phyloP scores from a whole-genome alignment of 1,140 invertebrate genomes.

The Macrobrachium rosenbergii region DNA sequence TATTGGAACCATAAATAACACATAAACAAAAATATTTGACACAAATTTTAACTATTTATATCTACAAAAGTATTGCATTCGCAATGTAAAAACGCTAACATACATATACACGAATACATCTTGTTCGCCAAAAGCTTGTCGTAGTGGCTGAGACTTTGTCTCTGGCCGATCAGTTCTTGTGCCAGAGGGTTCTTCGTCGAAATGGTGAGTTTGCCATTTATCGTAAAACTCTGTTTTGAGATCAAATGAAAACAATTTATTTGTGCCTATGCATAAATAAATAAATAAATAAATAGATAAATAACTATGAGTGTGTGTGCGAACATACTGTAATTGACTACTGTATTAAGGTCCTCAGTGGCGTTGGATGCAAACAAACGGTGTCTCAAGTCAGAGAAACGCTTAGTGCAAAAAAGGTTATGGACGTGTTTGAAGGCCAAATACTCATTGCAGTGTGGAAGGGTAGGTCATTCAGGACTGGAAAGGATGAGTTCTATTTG shows the following conservation, averaged over 20 bases:
- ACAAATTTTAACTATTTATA: background rate
- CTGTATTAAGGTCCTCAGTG: too few species aligned
- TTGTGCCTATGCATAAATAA: background rate
- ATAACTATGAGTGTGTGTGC: background rate
- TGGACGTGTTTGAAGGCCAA: too few species aligned
- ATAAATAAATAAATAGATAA: background rate
- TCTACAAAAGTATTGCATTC: background rate
- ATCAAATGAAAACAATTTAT: background rate
- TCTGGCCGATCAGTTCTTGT: background rate
- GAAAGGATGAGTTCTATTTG: too few species aligned
- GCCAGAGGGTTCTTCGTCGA: background rate
- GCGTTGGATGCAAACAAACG: too few species aligned
- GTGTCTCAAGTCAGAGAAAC: too few species aligned
- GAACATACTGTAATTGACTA: too few species aligned
- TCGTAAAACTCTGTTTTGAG: background rate
- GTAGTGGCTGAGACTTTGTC: background rate
- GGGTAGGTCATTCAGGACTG: too few species aligned
- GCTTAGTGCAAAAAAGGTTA: too few species aligned
- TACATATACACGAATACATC: conserved; percentile 24
- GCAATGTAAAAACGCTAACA: background rate
- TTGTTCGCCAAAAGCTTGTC: conserved; percentile 19
- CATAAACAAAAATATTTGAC: too few species aligned
- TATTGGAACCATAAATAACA: too few species aligned
- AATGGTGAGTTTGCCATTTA: background rate
- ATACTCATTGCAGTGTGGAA: too few species aligned